Evolutionary conservation across 2,113 vertebrate species (phyloP).

Genomic region (Epinephelus moara): DNA sequence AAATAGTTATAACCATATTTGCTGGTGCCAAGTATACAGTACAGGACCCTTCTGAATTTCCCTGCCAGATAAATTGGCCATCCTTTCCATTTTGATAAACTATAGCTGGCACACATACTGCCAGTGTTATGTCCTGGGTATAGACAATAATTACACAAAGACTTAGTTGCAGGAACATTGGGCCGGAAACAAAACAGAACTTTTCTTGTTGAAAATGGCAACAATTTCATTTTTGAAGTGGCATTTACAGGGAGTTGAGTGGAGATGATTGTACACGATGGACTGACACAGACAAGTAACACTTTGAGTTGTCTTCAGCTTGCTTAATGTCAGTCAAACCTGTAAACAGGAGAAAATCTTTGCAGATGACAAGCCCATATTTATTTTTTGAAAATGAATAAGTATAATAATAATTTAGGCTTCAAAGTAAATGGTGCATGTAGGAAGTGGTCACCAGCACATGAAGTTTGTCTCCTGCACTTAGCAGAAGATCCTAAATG

Average conservation of each 20-base stretch:
- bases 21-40: background rate
- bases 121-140: background rate
- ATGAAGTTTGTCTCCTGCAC: background rate
- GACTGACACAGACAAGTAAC: background rate
- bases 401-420: background rate
- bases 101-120: background rate
- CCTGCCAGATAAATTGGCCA: background rate
- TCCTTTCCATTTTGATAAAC: background rate
- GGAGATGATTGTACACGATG: background rate
- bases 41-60: background rate
- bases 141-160: background rate
- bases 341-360: background rate
- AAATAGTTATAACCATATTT: background rate
- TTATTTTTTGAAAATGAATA: background rate
- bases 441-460: background rate
- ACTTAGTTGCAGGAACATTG: background rate
- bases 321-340: background rate
- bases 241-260: background rate
- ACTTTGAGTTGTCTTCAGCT: background rate
- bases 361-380: background rate
- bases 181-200: background rate
- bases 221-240: background rate
- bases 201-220: background rate
- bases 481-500: constrained; percentile 3
- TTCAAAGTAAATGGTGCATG: constrained; percentile 11